Conservation (phyloP, 2,797 vertebrate genomes). For the Macropus fuliginosus region DNA sequence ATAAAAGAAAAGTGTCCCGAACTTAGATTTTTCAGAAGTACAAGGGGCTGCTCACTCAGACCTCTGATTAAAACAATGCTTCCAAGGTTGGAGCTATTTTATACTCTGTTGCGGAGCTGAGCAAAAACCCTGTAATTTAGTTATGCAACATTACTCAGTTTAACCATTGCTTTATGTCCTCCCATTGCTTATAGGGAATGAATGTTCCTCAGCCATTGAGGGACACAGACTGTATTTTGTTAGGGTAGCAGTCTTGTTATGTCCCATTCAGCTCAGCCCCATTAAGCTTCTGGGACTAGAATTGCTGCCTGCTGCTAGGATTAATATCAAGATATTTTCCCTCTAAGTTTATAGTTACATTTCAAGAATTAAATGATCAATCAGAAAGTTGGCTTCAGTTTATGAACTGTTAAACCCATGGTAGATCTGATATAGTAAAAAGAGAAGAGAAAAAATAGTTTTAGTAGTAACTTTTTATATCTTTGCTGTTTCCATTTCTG, state of each 20-base stretch:
- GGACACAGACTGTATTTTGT: constrained; percentile 75
- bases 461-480: constrained; percentile 41
- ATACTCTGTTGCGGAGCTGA: constrained; percentile 65
- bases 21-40: constrained; percentile 57
- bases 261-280: constrained; percentile 81
- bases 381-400: constrained; percentile 83
- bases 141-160: constrained; percentile 77
- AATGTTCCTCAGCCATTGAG: constrained; percentile 60
- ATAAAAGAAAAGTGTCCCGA: constrained; percentile 64
- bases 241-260: constrained; percentile 75
- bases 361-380: constrained; percentile 84
- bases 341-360: constrained; percentile 78
- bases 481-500: neutral
- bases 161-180: constrained; percentile 77
- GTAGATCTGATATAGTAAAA: constrained; percentile 67
- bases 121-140: constrained; percentile 72
- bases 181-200: constrained; percentile 21
- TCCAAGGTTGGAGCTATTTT: constrained; percentile 59
- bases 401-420: constrained; percentile 83
- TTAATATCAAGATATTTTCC: constrained; percentile 81
- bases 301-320: constrained; percentile 76
- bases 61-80: constrained; percentile 79
- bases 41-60: constrained; percentile 52
- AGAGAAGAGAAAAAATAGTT: constrained; percentile 61
- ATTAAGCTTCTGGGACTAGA: constrained; percentile 79